phyloP scores from a whole-genome alignment of 2,888 invertebrate genomes.

The Pandemis corylana region DNA sequence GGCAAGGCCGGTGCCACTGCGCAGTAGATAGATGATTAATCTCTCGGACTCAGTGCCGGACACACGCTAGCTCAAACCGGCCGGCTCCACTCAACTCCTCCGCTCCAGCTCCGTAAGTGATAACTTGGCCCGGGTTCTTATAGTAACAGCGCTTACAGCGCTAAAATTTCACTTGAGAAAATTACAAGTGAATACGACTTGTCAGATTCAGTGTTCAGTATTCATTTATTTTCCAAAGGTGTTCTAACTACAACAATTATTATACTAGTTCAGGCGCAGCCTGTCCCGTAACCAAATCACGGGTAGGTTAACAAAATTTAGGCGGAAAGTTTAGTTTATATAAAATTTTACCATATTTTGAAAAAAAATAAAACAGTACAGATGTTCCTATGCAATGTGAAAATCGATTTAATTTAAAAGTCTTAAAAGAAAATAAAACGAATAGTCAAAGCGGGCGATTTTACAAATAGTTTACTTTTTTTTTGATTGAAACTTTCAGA shows the following conservation, averaged over 20 bases:
- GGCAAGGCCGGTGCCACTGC: slow-evolving; percentile 75
- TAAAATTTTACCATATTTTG: too few relatives aligned
- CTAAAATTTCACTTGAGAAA: not conserved
- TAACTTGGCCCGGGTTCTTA: slow-evolving; percentile 8
- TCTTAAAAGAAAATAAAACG: not conserved
- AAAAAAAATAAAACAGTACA: too few relatives aligned
- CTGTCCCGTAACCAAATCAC: too few relatives aligned
- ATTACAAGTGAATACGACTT: too few relatives aligned
- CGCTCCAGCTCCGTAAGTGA: slow-evolving; percentile 43
- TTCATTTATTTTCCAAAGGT: too few relatives aligned
- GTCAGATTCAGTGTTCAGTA: too few relatives aligned
- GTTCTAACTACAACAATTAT: too few relatives aligned
- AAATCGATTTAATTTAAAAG: too few relatives aligned
- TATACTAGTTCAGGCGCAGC: too few relatives aligned
- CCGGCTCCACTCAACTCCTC: slow-evolving; percentile 55
- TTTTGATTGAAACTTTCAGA: not conserved
- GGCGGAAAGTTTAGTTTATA: too few relatives aligned
- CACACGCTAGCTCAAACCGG: slow-evolving; percentile 67
- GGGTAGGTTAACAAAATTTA: too few relatives aligned
- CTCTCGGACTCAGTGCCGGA: slow-evolving; percentile 74
- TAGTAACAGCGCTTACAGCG: not conserved
- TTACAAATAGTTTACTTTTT: not conserved
- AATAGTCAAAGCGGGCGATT: not conserved
- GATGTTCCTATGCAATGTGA: too few relatives aligned
- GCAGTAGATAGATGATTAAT: slow-evolving; percentile 84